phyloP scores from a whole-genome alignment of 1,140 invertebrate species.

The Antheraea mylitta region DNA sequence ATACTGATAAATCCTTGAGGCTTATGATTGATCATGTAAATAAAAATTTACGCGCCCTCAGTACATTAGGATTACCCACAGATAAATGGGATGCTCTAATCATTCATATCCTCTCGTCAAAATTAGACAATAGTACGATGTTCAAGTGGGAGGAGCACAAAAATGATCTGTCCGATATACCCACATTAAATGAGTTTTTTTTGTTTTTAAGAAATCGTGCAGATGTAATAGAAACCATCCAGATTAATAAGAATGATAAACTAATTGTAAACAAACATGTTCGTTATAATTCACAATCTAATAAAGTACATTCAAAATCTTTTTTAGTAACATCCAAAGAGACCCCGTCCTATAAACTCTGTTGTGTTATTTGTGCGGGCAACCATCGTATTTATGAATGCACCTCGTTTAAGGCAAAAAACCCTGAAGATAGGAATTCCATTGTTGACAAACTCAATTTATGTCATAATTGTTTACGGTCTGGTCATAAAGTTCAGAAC shows the following conservation, averaged over 20 bases:
- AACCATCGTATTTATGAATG: constrained; percentile 8
- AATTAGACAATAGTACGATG: constrained; percentile 14
- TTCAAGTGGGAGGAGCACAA: constrained; percentile 18
- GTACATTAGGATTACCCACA: constrained; percentile 2
- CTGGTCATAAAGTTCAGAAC: neutral
- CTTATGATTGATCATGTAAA: constrained; percentile 19
- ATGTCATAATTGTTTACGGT: constrained; percentile 6
- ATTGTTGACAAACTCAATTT: neutral
- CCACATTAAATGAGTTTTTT: constrained; percentile 12
- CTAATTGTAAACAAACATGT: neutral
- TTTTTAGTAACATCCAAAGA: neutral
- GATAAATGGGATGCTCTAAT: constrained; percentile 10
- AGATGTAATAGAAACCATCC: constrained; percentile 11
- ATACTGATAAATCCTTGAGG: neutral
- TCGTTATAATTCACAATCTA: neutral
- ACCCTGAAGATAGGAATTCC: neutral
- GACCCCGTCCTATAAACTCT: neutral
- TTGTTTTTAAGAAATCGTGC: constrained; percentile 12
- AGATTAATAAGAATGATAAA: neutral
- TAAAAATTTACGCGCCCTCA: constrained; percentile 11
- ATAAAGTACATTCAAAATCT: neutral
- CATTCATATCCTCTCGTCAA: constrained; percentile 4
- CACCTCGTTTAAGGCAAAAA: neutral
- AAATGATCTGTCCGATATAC: constrained; percentile 1
- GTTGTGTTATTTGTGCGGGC: neutral